phyloP scores from a whole-genome alignment of 2,797 vertebrate species.

The Hydrophis major region DNA sequence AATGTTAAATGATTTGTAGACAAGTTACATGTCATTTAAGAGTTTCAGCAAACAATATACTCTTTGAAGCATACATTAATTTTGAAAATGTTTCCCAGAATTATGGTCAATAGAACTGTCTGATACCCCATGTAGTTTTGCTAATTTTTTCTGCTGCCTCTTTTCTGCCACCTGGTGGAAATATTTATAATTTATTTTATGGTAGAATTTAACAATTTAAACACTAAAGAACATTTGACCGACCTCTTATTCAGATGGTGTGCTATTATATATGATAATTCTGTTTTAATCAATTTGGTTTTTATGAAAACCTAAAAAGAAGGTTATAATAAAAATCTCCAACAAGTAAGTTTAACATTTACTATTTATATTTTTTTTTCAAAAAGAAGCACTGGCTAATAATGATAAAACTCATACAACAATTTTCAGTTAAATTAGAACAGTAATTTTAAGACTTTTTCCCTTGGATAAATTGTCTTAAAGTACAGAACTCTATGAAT shows the following conservation, averaged over 20 bases:
- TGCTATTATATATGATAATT: neutral
- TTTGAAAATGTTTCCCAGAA: neutral
- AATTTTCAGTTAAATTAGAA: neutral
- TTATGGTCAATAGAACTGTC: neutral
- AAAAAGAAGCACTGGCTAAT: neutral
- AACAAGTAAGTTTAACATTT: neutral
- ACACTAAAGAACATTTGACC: neutral
- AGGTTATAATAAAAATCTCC: neutral
- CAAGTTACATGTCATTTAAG: neutral
- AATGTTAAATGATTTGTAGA: neutral
- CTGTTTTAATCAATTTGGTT: neutral
- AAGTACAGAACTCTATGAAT: neutral
- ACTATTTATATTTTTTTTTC: neutral
- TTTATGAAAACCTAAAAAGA: neutral
- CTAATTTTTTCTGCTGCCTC: neutral
- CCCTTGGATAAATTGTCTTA: neutral
- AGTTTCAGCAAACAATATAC: neutral
- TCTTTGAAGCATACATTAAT: neutral
- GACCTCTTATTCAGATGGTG: neutral
- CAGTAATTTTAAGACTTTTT: neutral
- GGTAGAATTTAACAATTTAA: neutral
- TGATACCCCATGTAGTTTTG: neutral
- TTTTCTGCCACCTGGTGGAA: slow-evolving; percentile 49
- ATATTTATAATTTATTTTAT: neutral
- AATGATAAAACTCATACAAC: neutral